Evolutionary conservation across 2,888 invertebrate genomes (phyloP).

Genomic region (Drosophila parthenogenetica): DNA sequence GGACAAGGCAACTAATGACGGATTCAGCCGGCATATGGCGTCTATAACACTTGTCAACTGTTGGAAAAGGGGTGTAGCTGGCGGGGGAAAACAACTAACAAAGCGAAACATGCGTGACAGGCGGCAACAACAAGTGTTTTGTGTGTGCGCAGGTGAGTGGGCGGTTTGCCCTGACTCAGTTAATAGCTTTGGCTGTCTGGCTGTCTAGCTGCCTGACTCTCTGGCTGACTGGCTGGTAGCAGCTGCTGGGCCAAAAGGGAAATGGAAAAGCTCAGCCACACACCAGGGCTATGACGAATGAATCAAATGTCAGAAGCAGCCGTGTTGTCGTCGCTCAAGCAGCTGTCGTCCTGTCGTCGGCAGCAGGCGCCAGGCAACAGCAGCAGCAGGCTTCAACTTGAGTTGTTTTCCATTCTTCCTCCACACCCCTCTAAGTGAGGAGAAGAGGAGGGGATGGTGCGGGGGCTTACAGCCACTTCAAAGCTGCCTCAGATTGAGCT

Average conservation of each 20-base stretch:
- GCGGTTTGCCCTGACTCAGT: slow-evolving; percentile 43
- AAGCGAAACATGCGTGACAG: slow-evolving; percentile 67
- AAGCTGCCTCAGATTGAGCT: slow-evolving; percentile 65
- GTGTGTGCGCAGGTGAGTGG: slow-evolving; percentile 54
- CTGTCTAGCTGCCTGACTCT: background rate
- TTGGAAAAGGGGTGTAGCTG: slow-evolving; percentile 21
- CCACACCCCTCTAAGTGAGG: background rate
- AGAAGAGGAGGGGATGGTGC: background rate
- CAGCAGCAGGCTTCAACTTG: slow-evolving; percentile 50
- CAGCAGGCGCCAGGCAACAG: slow-evolving; percentile 54
- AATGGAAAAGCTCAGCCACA: slow-evolving; percentile 15
- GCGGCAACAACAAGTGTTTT: slow-evolving; percentile 76
- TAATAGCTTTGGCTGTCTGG: slow-evolving; percentile 51
- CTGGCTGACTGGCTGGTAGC: slow-evolving; percentile 14
- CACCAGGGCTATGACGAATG: slow-evolving; percentile 81
- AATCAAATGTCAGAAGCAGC: slow-evolving; percentile 83
- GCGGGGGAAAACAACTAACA: slow-evolving; percentile 42
- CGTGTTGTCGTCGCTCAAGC: slow-evolving; percentile 77
- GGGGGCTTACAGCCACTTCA: slow-evolving; percentile 64
- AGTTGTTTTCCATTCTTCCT: slow-evolving; percentile 18
- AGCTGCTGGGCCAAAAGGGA: slow-evolving; percentile 33
- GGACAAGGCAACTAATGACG: slow-evolving; percentile 41
- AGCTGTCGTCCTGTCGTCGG: slow-evolving; percentile 77
- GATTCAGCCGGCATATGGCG: slow-evolving; percentile 63
- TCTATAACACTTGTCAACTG: slow-evolving; percentile 76